Base-by-base conservation (phyloP, 2,888 invertebrate genomes). In the Agonopterix heracliana region DNA sequence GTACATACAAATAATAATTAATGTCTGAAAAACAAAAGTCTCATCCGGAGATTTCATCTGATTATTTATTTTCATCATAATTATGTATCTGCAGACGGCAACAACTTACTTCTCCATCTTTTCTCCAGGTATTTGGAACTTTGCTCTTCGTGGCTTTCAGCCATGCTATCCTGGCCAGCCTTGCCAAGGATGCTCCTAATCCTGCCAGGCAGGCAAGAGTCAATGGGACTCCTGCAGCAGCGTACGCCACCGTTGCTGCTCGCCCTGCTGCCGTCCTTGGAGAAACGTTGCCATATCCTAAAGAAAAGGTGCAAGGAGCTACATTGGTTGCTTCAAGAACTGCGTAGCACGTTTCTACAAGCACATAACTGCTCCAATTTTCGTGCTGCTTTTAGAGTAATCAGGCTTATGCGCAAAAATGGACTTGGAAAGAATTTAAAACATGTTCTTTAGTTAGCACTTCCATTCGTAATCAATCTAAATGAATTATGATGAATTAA, bases 131-230 rank as follows among this genome's bases (percentile, higher is more conserved):
- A 35, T 75, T 82, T 38, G 86, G 77, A 46, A 75, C 74, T 76
- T 85, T 86, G 54, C 81, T 77, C 50, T 76, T 83, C 1, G 85
- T 84, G 0, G 83, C 78, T 42, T 68, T 74, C 12, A 86, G 58
- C 81, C 86, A 84, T 0, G 93, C 92, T 67, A 92, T 90, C 61
- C 93, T 91, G 52, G 96, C 93, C 9, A 93, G 91, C 45, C 93
- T 91, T 8, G 96, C 96, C 66, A 97, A 88, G 17, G 95, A 89
- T 8, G 94, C 93, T 7, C 96, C 96, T 47, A 96, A 90, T 56
- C 95, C 95, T 10, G 96, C 95, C 63, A 97, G 87, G 71, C 96
- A 95, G 48, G 96, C 92, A 61, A 97, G 84, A 89, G 96, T 95
- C 50, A 97, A 81, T 4, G 97, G 97, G 46, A 97, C 96, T 10